These are phyloP conservation scores for Heliconius sara DNA, from an alignment of 2,888 invertebrate genomes.

Conservation along the genomic window DNA sequence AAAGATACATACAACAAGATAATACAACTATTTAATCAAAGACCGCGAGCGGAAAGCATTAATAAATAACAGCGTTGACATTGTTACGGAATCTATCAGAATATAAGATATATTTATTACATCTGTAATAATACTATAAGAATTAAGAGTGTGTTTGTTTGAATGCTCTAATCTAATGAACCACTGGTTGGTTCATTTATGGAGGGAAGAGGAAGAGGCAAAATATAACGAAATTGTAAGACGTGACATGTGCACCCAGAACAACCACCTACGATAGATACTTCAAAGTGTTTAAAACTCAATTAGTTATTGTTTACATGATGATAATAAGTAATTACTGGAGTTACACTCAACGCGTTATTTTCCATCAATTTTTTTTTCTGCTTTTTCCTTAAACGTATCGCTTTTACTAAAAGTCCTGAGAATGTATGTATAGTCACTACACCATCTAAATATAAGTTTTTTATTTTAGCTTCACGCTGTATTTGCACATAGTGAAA, in stretches of 20 bases:
- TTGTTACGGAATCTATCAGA: too few relatives aligned
- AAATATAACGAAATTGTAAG: too few relatives aligned
- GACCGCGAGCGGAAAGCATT: too few relatives aligned
- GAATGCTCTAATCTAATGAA: too few relatives aligned
- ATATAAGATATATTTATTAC: constrained; percentile 1
- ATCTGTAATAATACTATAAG: not conserved
- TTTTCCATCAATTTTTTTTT: constrained; percentile 17
- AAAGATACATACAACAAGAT: too few relatives aligned
- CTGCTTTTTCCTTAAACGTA: constrained; percentile 17
- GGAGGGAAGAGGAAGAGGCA: too few relatives aligned
- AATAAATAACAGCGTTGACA: not conserved
- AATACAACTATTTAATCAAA: too few relatives aligned
- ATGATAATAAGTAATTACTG: constrained; percentile 31
- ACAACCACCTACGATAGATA: not conserved
- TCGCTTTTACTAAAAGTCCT: not conserved
- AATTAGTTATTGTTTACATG: constrained; percentile 31
- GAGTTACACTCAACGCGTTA: constrained; percentile 25
- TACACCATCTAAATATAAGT: too few relatives aligned
- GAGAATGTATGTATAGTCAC: too few relatives aligned
- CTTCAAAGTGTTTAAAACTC: constrained; percentile 3
- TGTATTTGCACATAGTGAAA: too few relatives aligned
- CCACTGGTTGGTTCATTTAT: too few relatives aligned
- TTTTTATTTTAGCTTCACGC: too few relatives aligned
- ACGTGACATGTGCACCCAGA: not conserved
- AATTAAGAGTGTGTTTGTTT: not conserved